Percentiles rank a stretch among this genome's conserved stretches.
phyloP scores from a whole-genome alignment of 64 coral and sea anemone genomes.

The Catalaphyllia jardinei region DNA sequence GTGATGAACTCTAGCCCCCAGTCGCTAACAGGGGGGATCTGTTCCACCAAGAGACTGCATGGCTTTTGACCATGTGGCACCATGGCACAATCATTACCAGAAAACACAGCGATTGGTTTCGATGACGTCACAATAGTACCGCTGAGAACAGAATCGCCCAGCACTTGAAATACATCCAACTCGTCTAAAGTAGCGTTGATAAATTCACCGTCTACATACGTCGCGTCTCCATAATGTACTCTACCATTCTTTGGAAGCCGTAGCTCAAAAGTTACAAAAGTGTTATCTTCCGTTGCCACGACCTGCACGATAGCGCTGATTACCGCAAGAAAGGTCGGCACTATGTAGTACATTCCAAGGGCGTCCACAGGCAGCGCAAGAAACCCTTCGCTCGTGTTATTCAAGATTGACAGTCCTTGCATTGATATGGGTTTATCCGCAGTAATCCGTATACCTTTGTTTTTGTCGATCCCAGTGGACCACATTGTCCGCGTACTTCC shows the following conservation, averaged over 20 bases:
- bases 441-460: constrained; percentile 57
- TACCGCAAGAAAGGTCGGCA: constrained; percentile 20
- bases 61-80: constrained; percentile 8
- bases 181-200: constrained; percentile 26
- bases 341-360: constrained; percentile 44
- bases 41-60: constrained; percentile 80
- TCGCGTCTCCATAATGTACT: background rate
- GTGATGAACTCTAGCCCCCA: constrained; percentile 78
- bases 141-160: constrained; percentile 45
- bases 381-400: constrained; percentile 31
- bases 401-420: constrained; percentile 12
- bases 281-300: constrained; percentile 41
- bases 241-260: constrained; percentile 5
- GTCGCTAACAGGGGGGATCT: constrained; percentile 61
- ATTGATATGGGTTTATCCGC: constrained; percentile 27
- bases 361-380: constrained; percentile 51
- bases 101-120: constrained; percentile 80
- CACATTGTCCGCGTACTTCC: constrained; percentile 16
- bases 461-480: background rate
- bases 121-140: constrained; percentile 63
- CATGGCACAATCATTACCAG: constrained; percentile 78
- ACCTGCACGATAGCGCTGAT: constrained; percentile 41
- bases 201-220: constrained; percentile 30
- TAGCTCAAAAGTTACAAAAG: constrained; percentile 27
- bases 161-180: constrained; percentile 61